Base-by-base conservation (phyloP, 2,797 vertebrate species). In the Sebastes reedi region DNA sequence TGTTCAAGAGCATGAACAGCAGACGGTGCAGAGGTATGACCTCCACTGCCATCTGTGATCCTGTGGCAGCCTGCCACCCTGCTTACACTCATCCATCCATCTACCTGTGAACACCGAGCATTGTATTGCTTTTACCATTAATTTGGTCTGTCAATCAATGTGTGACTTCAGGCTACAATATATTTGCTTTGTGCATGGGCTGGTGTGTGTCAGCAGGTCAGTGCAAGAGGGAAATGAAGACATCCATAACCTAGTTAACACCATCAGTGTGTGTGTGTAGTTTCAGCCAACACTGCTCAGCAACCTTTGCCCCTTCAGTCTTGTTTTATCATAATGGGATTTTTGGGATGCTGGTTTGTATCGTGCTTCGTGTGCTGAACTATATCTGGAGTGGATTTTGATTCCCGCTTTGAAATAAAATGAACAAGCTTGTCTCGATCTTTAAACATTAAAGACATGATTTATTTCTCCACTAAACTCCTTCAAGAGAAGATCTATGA, bases 31-130 rank as follows among this genome's bases (percentile, higher is more conserved):
- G 61, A 50, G 64, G 29, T 67, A 67, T 8, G 64, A 77, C 76
- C 80, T 77, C 78, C 54, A 54, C 46, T 0, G 5, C 87, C 87
- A 89, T 87, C 85, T 87, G 85, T 82, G 82, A 29, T 24, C 69
- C 71, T 46, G 60, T 79, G 82, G 80, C 82, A 65, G 54, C 6
- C 22, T 4, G 79, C 76, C 81, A 29, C 12, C 3, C 25, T 1
- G 25, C 30, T 18, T 3, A 22, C 29, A 14, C 27, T 9, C 4
- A 58, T 27, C 46, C 24, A 42, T 56, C 67, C 18, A 29, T 73
- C 52, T 18, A 25, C 32, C 42, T 36, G 59, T 68, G 30, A 58
- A 66, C 46, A 30, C 9, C 0, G 1, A 69, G 34, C 13, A 32
- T 6, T 24, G 8, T 32, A 6, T 9, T 13, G 29, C 27, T 36